Percentiles rank a stretch among this genome's conserved stretches.
Evolutionary conservation across 2,888 invertebrate genomes (phyloP).

Genomic region (Cosmia trapezina): DNA sequence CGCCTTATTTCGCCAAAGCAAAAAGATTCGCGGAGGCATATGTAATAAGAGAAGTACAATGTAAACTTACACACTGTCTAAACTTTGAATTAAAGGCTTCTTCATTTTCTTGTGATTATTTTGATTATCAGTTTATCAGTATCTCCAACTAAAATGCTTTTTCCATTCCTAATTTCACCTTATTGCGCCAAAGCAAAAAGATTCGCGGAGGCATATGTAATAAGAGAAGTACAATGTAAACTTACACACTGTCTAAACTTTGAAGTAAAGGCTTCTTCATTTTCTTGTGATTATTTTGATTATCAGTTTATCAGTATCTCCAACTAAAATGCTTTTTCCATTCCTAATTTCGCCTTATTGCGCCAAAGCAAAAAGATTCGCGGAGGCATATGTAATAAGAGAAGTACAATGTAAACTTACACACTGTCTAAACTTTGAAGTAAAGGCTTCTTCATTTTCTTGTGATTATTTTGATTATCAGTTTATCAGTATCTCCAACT

Average conservation of each 20-base stretch:
- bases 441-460: not conserved
- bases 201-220: slow-evolving; percentile 59
- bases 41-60: slow-evolving; percentile 22
- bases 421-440: slow-evolving; percentile 12
- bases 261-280: not conserved
- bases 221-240: slow-evolving; percentile 26
- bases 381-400: slow-evolving; percentile 50
- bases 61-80: slow-evolving; percentile 23
- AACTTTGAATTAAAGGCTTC: not conserved
- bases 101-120: no score
- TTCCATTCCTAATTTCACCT: no score
- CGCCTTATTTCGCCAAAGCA: slow-evolving; percentile 52
- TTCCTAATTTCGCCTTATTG: no score
- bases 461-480: no score
- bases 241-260: slow-evolving; percentile 19
- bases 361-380: slow-evolving; percentile 66
- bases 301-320: no score
- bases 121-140: no score
- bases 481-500: no score
- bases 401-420: slow-evolving; percentile 24
- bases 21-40: slow-evolving; percentile 62
- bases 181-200: slow-evolving; percentile 62
- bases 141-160: no score
- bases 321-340: no score
- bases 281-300: no score